Evolutionary conservation across 2,797 vertebrate genomes (phyloP), one percentile per base, ranked within the genome.

Genomic region (Urosaurus nigricauda): DNA sequence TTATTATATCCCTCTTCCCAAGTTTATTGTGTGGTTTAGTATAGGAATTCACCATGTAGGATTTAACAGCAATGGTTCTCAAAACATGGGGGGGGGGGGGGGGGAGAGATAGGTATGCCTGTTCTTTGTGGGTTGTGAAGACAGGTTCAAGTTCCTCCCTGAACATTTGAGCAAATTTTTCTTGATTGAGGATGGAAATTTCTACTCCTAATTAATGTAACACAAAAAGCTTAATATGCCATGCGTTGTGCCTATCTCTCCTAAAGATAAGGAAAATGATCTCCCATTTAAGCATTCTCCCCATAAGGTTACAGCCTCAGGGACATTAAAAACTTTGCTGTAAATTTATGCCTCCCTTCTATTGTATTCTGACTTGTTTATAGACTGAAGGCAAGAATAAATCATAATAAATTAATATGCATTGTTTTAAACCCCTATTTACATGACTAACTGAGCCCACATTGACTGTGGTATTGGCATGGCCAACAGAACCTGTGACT

Each of bases 171-270:
- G 8, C 24, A 43, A 5, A 6, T 73, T 53, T 87, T 79, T 81
- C 40, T 79, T 73, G 80, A 71, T 87, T 71, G 79, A 65, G 65
- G 17, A 58, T 81, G 17, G 78, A 87, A 87, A 58, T 70, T 19
- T 29, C 47, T 58, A 4, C 26, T 53, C 47, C 63, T 68, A 70
- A 29, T 68, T 60, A 37, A 51, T 79, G 32, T 43, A 79, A 51
- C 53, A 79, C 43, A 79, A 86, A 60, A 79, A 86, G 40, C n/a
- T 79, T 75, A 79, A 16, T 40, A 13, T 68, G 32, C 12, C 12
- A 53, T 21, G 35, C 68, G 47, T 85, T 85, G 26, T n/a, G 40
- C 60, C 68, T 29, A 37, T 86, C 56, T 51, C 21, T 35, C 37
- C 40, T 26, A 29, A 78, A 37, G n/a, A 17, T 79, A 53, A 70